Evolutionary conservation across 1,140 invertebrate species (phyloP).

Genomic region (Drosophila simulans): DNA sequence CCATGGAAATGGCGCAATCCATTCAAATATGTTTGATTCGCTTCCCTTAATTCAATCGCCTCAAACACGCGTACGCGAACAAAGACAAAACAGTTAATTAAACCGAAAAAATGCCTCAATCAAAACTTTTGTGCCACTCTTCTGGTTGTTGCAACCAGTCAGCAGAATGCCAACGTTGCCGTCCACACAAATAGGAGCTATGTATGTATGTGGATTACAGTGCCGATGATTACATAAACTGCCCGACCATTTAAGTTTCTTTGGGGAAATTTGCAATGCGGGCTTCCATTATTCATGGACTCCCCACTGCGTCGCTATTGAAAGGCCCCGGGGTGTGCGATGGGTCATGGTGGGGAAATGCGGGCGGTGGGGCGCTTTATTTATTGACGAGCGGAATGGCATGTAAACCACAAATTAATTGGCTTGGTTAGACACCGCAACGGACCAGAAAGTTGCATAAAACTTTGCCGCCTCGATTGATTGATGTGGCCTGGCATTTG

Average conservation of each 20-base stretch:
- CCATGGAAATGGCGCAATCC: constrained; percentile 13
- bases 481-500: constrained; percentile 53
- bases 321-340: constrained; percentile 28
- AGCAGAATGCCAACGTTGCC: constrained; percentile 31
- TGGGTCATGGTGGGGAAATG: background rate
- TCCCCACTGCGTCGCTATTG: constrained; percentile 9
- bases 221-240: background rate
- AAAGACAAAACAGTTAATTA: constrained; percentile 58
- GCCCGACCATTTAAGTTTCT: constrained; percentile 7
- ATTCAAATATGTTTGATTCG: constrained; percentile 7
- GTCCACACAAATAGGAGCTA: constrained; percentile 15
- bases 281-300: constrained; percentile 33
- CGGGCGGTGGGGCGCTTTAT: constrained; percentile 39
- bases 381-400: constrained; percentile 55
- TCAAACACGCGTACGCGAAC: background rate
- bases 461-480: constrained; percentile 68
- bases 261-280: constrained; percentile 7
- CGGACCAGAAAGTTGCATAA: constrained; percentile 56
- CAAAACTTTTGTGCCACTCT: constrained; percentile 43
- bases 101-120: constrained; percentile 52
- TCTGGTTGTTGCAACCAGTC: constrained; percentile 29
- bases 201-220: too few species aligned
- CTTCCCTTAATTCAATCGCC: background rate
- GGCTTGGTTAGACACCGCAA: constrained; percentile 62
- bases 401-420: constrained; percentile 75